Evolutionary conservation across 2,797 vertebrate genomes (phyloP).

Genomic region (Phoeniculus purpureus): DNA sequence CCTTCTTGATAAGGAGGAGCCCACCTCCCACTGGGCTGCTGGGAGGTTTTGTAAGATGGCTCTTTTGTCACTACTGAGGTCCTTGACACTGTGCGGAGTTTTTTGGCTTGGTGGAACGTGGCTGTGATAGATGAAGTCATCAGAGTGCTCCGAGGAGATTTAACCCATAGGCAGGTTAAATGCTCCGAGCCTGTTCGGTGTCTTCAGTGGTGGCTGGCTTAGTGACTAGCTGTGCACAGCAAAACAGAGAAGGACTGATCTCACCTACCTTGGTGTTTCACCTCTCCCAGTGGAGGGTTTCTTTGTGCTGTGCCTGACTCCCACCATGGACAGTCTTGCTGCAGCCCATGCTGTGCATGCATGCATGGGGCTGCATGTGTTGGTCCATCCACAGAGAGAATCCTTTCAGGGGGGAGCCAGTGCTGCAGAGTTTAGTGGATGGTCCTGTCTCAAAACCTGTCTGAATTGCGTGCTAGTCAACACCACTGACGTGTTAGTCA

Average conservation of each 20-base stretch:
- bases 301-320: not conserved
- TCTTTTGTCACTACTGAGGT: not conserved
- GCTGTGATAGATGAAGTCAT: not conserved
- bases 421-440: not conserved
- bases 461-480: too few species aligned
- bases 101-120: not conserved
- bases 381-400: not conserved
- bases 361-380: not conserved
- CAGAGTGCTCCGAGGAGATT: not conserved
- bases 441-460: not conserved
- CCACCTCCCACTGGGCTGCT: rapidly evolving
- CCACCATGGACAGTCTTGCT: not conserved
- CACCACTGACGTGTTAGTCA: not conserved
- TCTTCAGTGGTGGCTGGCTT: not conserved
- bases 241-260: not conserved
- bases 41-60: not conserved
- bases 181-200: not conserved
- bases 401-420: not conserved
- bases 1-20: not conserved
- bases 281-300: not conserved
- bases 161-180: not conserved
- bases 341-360: not conserved
- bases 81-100: not conserved
- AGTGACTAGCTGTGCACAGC: rapidly evolving
- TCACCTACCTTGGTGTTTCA: not conserved